These are phyloP conservation scores for Alligator sinensis DNA, from an alignment of 2,113 vertebrate species.

Conservation along the genomic window DNA sequence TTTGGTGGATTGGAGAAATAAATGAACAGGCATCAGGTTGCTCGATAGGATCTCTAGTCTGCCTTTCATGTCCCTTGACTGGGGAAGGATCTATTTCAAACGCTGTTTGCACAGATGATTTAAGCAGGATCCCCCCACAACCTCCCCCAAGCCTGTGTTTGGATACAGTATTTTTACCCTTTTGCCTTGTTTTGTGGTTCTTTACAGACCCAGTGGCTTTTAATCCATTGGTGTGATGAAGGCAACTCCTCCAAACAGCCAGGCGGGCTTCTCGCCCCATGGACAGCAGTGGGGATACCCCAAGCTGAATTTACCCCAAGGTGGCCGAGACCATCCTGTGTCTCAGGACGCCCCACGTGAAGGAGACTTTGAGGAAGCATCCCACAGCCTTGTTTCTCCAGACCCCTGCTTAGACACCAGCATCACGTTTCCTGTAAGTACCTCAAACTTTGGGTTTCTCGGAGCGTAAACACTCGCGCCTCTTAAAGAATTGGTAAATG, in stretches of 20 bases:
- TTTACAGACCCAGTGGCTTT: constrained; percentile 11
- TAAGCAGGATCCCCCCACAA: neutral
- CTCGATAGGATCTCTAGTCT: neutral
- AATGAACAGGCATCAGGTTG: neutral
- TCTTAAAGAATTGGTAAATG: neutral
- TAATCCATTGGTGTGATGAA: neutral
- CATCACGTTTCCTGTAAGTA: neutral
- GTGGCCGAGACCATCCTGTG: neutral
- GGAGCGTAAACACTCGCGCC: neutral
- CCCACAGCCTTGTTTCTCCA: neutral
- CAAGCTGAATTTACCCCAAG: neutral
- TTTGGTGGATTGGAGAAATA: neutral
- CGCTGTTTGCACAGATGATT: constrained; percentile 56
- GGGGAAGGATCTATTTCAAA: constrained; percentile 49
- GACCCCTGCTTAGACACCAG: neutral
- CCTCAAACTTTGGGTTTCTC: neutral
- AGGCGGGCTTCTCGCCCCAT: no score
- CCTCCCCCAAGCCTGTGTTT: neutral
- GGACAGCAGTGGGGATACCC: no score
- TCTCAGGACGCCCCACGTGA: neutral
- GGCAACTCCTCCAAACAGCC: neutral
- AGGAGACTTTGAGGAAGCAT: neutral
- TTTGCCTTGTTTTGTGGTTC: neutral
- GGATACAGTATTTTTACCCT: constrained; percentile 46
- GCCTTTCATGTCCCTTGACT: rapidly evolving